Base-by-base conservation (phyloP, 2,797 vertebrate genomes). In the Chelonia mydas region DNA sequence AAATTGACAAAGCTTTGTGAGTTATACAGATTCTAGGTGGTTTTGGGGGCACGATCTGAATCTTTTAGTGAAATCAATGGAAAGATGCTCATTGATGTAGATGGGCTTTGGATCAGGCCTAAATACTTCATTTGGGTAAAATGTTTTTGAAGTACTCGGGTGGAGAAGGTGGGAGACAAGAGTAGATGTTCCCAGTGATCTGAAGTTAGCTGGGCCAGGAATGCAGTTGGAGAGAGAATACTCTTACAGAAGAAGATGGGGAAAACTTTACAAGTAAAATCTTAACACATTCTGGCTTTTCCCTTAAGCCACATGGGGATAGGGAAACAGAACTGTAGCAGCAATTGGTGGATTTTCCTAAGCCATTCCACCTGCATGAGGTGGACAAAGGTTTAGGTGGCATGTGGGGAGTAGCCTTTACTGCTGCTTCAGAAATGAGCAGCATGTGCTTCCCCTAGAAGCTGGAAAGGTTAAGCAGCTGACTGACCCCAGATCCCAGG, bases 351-450 rank as follows among this genome's bases (percentile, higher is more conserved):
- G 81, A 87, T 55, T 79, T 86, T 94, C 25, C 12, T 41, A 47
- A 72, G n/a, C 19, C 19, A 21, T 41, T 25, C 37, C 59, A 83
- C 27, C 72, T 74, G 74, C 21, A 28, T 1, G 1, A 90, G 45
- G 61, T 65, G 28, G 23, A 51, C 88, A 51, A 90, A 95, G 90
- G 45, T 23, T 87, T 61, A 88, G 23, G 37, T 19, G 55, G 13
- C 23, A 23, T 76, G 23, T 45, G 41, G 72, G 25, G 25, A 45
- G 41, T 12, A 45, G 72, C 72, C 2, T 65, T 89, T 95, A 81
- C 68, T 80, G 57, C 28, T 87, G 1, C n/a, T 93, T 92, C 85
- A 94, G 91, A 95, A 93, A 91, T 65, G 54, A 93, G 54, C 83
- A 25, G 83, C n/a, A n/a, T n/a, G 19, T 55, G 7, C 3, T 79